Base-by-base conservation (phyloP, 2,797 vertebrate species). In the Picus viridis region DNA sequence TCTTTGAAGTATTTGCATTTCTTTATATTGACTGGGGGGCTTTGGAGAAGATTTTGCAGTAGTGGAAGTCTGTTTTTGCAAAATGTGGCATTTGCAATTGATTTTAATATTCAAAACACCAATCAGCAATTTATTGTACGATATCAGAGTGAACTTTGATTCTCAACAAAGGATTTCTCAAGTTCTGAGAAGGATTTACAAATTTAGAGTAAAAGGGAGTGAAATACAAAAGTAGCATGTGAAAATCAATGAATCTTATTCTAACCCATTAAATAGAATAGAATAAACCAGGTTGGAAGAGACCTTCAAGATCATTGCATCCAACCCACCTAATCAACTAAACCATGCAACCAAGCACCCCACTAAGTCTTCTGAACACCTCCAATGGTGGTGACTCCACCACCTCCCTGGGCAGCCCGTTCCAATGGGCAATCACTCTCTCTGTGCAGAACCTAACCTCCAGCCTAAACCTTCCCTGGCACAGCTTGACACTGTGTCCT, bases 101-200 rank as follows among this genome's bases (percentile, higher is more conserved):
- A 10, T 87, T 95, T 95, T 70, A 94, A 80, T 86, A 78, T 69
- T 69, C 17, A 82, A 70, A 89, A 73, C 36, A 16, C 59, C 90
- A 83, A 79, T 59, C 62, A 73, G 26, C 57, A 43, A 53, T 86
- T 88, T 80, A 90, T 96, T 90, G 11, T 68, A 26, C 81, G 83
- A 14, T n/a, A 51, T 47, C 62, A 10, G 54, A 72, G 45, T 72
- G 79, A 17, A 27, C 92, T 79, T 63, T 86, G 64, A 6, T 69
- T 93, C 29, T 54, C 30, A 76, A 39, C 49, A 93, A 91, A 81
- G 41, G 29, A 17, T 93, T 92, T 69, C 71, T 89, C 18, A 78
- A 72, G 57, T 92, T 82, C 24, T 64, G 49, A 73, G 77, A 81
- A 69, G 18, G 6, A 56, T 75, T 78, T 91, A 41, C n/a, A 76